Percentiles rank a stretch among this genome's conserved stretches.
phyloP scores from a whole-genome alignment of 1,140 invertebrate genomes.

The Euglossa dilemma region DNA sequence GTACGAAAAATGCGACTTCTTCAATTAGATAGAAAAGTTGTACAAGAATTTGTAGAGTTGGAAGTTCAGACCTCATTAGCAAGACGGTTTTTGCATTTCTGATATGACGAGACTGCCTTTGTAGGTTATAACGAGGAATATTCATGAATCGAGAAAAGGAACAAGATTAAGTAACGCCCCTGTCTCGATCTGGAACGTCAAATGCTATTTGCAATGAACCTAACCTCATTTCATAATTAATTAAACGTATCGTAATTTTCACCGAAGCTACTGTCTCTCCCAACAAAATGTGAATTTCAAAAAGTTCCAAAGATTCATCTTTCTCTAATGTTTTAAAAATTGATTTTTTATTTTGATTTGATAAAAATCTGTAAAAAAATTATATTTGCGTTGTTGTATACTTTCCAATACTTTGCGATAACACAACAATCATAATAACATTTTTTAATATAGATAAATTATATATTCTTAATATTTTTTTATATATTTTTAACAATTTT shows the following conservation, averaged over 20 bases:
- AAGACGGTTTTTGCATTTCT: background rate
- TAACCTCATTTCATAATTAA: background rate
- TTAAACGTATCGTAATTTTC: background rate
- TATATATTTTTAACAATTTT: no score
- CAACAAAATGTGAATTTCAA: no score
- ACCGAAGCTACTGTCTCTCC: no score
- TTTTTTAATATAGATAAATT: no score
- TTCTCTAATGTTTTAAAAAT: no score
- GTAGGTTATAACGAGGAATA: slow-evolving; percentile 25
- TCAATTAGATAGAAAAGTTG: slow-evolving; percentile 1
- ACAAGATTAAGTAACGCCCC: slow-evolving; percentile 3
- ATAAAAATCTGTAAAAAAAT: no score
- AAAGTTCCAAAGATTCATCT: no score
- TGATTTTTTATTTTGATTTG: no score
- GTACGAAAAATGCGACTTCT: background rate
- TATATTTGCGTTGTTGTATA: no score
- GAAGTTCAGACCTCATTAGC: slow-evolving; percentile 14
- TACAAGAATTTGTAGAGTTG: background rate
- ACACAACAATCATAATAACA: no score
- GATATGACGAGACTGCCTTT: slow-evolving; percentile 6
- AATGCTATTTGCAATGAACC: background rate
- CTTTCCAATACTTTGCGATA: no score
- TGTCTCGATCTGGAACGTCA: background rate
- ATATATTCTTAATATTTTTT: no score
- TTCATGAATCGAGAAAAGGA: slow-evolving; percentile 24